phyloP scores from a whole-genome alignment of 2,888 invertebrate genomes.

The Coenonympha glycerion region DNA sequence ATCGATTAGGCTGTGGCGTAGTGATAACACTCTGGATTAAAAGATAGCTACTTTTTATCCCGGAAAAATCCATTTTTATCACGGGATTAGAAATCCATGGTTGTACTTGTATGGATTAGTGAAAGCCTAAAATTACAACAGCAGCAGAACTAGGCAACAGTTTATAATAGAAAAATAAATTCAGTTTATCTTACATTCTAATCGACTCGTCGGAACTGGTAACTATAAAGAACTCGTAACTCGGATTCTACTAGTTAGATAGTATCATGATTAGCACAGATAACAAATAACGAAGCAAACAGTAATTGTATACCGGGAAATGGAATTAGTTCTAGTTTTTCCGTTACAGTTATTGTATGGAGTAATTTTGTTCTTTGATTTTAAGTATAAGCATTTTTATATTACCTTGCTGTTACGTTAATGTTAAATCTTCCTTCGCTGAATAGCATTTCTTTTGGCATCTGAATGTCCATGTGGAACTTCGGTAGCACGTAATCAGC shows the following conservation, averaged over 20 bases:
- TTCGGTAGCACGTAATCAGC: constrained; percentile 95
- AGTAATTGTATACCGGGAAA: constrained; percentile 3
- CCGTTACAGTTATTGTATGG: background rate
- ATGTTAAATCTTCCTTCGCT: constrained; percentile 85
- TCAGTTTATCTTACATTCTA: background rate
- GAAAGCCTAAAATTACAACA: no score
- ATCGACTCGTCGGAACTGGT: background rate
- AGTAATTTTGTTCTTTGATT: background rate
- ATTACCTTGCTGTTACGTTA: constrained; percentile 87
- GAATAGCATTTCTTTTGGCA: constrained; percentile 88
- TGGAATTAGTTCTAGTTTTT: background rate
- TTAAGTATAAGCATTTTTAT: constrained; percentile 22
- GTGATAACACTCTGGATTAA: no score
- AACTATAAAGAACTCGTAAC: background rate
- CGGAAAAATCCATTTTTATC: no score
- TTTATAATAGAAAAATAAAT: background rate
- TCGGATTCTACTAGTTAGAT: background rate
- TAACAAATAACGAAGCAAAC: background rate
- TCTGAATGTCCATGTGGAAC: constrained; percentile 90
- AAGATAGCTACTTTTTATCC: no score
- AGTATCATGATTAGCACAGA: background rate
- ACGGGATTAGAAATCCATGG: no score
- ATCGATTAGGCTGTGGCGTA: no score
- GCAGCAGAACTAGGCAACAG: background rate
- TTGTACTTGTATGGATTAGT: no score